phyloP scores from a whole-genome alignment of 1,140 invertebrate species.

The Chironomus tepperi region DNA sequence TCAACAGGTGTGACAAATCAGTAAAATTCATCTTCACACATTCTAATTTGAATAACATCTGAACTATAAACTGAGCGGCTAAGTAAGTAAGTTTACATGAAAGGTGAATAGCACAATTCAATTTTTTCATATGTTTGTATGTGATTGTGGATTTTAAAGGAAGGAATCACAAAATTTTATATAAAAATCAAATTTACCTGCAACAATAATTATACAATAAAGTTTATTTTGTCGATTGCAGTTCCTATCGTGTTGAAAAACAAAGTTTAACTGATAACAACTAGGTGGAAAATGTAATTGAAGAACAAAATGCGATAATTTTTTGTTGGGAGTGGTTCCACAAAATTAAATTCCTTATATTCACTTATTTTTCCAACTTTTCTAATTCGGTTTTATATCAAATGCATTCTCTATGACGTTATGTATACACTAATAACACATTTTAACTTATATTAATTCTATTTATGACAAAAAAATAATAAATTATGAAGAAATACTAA shows the following conservation, averaged over 20 bases:
- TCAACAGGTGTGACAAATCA: slow-evolving; percentile 1
- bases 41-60: not conserved
- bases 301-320: slow-evolving; percentile 8
- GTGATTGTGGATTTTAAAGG: slow-evolving; percentile 8
- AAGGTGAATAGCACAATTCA: slow-evolving; percentile 2
- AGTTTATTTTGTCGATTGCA: not conserved
- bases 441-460: not conserved
- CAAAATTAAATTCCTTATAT: not conserved
- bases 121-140: not conserved
- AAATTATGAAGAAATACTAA: not conserved
- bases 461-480: not conserved
- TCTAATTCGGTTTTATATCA: not conserved
- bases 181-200: slow-evolving; percentile 5
- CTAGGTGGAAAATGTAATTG: slow-evolving; percentile 13
- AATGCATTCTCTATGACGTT: not conserved
- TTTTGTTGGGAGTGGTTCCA: slow-evolving; percentile 11
- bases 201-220: not conserved
- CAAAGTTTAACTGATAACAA: slow-evolving; percentile 14
- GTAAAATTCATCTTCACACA: not conserved
- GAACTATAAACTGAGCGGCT: not conserved
- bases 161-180: not conserved
- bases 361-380: not conserved
- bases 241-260: not conserved
- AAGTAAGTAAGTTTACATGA: not conserved
- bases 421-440: not conserved